A percentile compares a stretch with the other conserved stretches of the same genome.
Conservation (phyloP, 2,113 vertebrate species). For the Cervus canadensis region DNA sequence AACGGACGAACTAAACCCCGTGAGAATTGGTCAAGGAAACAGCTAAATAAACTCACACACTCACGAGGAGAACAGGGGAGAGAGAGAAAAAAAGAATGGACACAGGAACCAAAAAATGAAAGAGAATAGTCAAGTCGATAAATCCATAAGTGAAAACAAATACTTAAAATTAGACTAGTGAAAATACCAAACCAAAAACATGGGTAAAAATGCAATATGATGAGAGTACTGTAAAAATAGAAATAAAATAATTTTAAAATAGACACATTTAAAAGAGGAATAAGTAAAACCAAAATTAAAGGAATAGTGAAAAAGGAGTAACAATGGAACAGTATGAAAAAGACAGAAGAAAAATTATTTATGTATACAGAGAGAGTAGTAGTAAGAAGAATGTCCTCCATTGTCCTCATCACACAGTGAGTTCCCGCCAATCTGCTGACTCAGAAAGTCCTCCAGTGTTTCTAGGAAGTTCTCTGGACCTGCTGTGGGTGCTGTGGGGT, state of each 20-base stretch:
- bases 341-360: not conserved
- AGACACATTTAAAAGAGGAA: not conserved
- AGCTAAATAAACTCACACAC: not conserved
- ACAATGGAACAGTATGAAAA: not conserved
- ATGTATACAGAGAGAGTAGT: not conserved
- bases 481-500: not conserved
- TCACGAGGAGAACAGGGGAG: not conserved
- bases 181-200: not conserved
- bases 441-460: not conserved
- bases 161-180: not conserved
- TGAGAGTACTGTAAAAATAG: not conserved
- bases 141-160: not conserved
- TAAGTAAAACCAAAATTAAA: not conserved
- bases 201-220: not conserved
- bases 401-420: not conserved
- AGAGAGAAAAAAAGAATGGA: not conserved
- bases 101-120: not conserved
- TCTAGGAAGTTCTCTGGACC: not conserved
- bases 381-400: not conserved
- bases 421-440: fast-evolving
- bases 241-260: not conserved
- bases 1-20: not conserved
- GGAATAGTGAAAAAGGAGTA: not conserved
- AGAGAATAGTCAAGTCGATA: not conserved
- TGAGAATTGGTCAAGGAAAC: not conserved